Evolutionary conservation across 2,113 vertebrate species (phyloP).

Genomic region (Sturnus vulgaris): DNA sequence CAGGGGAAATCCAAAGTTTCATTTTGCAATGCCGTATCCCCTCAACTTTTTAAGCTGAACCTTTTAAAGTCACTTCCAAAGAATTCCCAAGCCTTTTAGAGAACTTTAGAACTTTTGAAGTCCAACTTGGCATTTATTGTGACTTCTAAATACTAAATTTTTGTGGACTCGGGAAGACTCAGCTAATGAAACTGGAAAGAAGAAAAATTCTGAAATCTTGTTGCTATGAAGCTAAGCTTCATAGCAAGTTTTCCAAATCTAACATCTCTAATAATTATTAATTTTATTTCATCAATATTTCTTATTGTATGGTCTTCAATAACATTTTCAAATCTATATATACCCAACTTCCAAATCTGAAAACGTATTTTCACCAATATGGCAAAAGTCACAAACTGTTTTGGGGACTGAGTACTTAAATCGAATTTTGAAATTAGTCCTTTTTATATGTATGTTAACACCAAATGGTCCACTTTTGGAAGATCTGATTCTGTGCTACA

Average conservation of each 20-base stretch:
- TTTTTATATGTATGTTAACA: neutral
- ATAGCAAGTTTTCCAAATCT: neutral
- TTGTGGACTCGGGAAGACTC: accelerated
- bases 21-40: neutral
- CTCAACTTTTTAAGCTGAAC: neutral
- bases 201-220: neutral
- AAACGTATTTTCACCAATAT: neutral
- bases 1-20: neutral
- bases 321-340: neutral
- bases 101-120: neutral
- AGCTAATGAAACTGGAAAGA: neutral
- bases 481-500: neutral
- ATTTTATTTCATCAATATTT: neutral
- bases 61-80: neutral
- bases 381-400: neutral
- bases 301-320: neutral
- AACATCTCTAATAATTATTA: neutral
- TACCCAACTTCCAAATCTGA: neutral
- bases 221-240: neutral
- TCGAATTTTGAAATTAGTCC: neutral
- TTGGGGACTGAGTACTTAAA: neutral
- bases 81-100: neutral
- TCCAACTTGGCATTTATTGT: neutral
- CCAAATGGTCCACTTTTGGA: neutral
- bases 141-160: neutral